Evolutionary conservation across 2,113 vertebrate species (phyloP).

Genomic region (Sterna hirundo): DNA sequence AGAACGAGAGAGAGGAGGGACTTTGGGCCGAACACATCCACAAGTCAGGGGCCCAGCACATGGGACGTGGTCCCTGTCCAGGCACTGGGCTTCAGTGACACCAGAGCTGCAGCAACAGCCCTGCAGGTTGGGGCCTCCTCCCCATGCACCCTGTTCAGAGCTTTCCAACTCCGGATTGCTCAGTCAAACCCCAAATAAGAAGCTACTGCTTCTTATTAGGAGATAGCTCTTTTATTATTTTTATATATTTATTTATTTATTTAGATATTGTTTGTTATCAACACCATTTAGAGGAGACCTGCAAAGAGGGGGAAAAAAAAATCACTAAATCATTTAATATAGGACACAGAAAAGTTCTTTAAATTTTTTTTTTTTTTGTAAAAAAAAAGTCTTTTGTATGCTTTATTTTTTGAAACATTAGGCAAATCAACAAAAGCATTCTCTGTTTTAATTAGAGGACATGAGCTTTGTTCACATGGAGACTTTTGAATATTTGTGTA

Average conservation of each 20-base stretch:
- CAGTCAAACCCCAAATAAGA: neutral
- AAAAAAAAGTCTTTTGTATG: neutral
- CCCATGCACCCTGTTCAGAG: neutral
- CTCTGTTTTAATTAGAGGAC: neutral
- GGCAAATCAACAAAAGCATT: neutral
- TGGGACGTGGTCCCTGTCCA: neutral
- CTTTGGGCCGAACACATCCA: neutral
- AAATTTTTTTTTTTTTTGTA: neutral
- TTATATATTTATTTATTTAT: neutral
- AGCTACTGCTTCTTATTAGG: neutral
- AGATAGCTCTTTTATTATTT: neutral
- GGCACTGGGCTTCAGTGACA: neutral
- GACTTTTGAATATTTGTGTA: neutral
- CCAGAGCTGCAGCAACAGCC: neutral
- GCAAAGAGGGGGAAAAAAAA: accelerated
- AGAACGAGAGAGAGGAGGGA: neutral
- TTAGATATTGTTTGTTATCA: neutral
- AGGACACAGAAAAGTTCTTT: neutral
- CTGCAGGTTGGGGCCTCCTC: neutral
- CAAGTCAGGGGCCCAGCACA: neutral
- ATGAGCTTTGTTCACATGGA: neutral
- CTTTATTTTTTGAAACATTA: neutral
- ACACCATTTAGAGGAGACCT: neutral
- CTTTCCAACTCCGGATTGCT: accelerated
- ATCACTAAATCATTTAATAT: neutral